phyloP scores from a whole-genome alignment of 2,113 vertebrate species.

The Nyctibius bracteatus region DNA sequence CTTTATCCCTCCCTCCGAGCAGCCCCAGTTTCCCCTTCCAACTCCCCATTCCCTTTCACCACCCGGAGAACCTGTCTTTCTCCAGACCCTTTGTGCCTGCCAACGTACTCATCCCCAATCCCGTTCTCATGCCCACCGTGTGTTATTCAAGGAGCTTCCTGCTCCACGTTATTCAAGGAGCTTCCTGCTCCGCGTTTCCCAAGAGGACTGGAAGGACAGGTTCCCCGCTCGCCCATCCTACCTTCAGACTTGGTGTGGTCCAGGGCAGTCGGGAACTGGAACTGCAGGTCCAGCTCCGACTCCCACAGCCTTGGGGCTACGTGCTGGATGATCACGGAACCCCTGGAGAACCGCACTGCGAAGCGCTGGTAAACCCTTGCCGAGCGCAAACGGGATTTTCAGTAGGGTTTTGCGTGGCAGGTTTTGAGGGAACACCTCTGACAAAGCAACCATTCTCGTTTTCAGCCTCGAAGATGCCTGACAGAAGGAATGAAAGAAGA shows the following conservation, averaged over 20 bases:
- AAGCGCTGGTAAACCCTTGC: rapidly evolving
- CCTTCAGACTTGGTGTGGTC: background rate
- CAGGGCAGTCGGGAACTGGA: background rate
- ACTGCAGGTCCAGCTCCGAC: background rate
- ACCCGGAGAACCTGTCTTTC: background rate
- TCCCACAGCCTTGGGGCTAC: background rate
- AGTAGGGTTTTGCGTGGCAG: rapidly evolving
- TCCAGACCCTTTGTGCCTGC: background rate
- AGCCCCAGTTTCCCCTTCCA: background rate
- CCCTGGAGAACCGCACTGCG: background rate
- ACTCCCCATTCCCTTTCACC: background rate
- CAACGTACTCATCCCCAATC: rapidly evolving
- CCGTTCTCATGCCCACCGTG: rapidly evolving
- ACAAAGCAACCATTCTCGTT: background rate
- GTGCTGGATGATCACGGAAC: background rate
- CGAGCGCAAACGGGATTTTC: rapidly evolving
- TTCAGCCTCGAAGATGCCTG: background rate
- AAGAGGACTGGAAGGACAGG: conserved; percentile 24
- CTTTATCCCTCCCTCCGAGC: background rate
- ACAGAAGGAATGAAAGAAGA: background rate
- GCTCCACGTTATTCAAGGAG: background rate
- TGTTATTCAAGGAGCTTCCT: background rate
- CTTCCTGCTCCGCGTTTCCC: background rate
- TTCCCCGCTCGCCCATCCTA: background rate
- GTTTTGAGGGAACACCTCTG: background rate